Evolutionary conservation across 2,888 invertebrate species (phyloP).

Genomic region (Diplolepis rosae): DNA sequence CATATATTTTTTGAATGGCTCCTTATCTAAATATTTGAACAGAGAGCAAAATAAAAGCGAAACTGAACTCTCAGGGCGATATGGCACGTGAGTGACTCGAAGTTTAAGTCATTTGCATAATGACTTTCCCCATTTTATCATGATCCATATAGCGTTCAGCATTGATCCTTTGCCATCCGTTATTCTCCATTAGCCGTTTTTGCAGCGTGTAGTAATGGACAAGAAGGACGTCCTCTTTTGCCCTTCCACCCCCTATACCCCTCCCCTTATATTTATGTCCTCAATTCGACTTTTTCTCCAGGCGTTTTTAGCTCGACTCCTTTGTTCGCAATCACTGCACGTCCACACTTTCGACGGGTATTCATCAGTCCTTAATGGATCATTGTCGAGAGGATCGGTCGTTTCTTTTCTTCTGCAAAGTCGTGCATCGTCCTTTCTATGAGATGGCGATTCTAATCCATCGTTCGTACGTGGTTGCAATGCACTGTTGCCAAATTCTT

Average conservation of each 20-base stretch:
- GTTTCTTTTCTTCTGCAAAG: constrained; percentile 21
- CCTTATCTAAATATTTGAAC: no score
- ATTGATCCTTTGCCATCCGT: constrained; percentile 23
- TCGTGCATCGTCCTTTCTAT: constrained; percentile 11
- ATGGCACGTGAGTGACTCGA: background rate
- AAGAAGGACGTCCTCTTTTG: background rate
- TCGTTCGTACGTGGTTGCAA: constrained; percentile 27
- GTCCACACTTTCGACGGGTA: constrained; percentile 19
- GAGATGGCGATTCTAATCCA: constrained; percentile 22
- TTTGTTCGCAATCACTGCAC: constrained; percentile 20
- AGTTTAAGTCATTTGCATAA: constrained; percentile 42
- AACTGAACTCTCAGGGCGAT: background rate
- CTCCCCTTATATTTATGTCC: background rate
- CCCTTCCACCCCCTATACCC: background rate
- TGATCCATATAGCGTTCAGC: constrained; percentile 34
- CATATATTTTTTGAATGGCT: no score
- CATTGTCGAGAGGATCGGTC: constrained; percentile 23
- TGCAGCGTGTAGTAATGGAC: background rate
- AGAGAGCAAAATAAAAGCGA: no score
- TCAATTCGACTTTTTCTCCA: background rate
- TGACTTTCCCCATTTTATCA: constrained; percentile 44
- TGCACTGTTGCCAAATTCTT: background rate
- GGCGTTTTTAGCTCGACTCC: background rate
- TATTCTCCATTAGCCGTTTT: constrained; percentile 28
- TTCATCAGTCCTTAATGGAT: constrained; percentile 31